phyloP scores from a whole-genome alignment of 2,888 invertebrate species.

The Mantis religiosa region DNA sequence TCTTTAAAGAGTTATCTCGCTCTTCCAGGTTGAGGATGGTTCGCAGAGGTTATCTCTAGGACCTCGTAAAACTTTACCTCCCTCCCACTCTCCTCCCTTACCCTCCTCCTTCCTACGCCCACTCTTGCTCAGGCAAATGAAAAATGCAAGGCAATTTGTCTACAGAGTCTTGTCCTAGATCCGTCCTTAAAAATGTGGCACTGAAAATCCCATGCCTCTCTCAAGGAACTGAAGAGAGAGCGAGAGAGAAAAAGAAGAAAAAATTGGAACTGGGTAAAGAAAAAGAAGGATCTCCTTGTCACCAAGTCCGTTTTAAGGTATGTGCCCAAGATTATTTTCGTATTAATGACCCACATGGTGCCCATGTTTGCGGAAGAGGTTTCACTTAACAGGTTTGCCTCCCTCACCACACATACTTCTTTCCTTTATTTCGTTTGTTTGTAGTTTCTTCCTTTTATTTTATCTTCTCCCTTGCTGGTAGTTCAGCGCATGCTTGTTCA shows the following conservation, averaged over 20 bases:
- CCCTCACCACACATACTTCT: not conserved
- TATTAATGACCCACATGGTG: not conserved
- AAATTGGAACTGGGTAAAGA: not conserved
- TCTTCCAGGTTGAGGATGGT: not conserved
- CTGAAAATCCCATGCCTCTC: not conserved
- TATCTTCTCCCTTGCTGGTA: not conserved
- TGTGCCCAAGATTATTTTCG: not conserved
- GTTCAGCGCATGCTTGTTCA: not conserved
- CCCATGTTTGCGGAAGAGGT: not conserved
- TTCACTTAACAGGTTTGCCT: not conserved
- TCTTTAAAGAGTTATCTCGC: not conserved
- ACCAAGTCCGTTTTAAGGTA: not conserved
- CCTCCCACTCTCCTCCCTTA: not conserved
- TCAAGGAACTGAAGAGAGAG: not conserved
- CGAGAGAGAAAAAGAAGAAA: not conserved
- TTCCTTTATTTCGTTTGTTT: not conserved
- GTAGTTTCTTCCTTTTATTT: not conserved
- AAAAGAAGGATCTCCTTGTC: not conserved
- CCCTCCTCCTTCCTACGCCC: not conserved
- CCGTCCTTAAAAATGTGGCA: not conserved
- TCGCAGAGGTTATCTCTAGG: not conserved
- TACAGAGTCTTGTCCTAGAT: not conserved
- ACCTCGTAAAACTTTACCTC: not conserved
- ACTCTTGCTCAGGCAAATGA: not conserved
- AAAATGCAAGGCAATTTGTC: slow-evolving; percentile 15